These are phyloP conservation scores for Pseudochromis fuscus DNA, from an alignment of 2,797 vertebrate species.

Conservation along the genomic window DNA sequence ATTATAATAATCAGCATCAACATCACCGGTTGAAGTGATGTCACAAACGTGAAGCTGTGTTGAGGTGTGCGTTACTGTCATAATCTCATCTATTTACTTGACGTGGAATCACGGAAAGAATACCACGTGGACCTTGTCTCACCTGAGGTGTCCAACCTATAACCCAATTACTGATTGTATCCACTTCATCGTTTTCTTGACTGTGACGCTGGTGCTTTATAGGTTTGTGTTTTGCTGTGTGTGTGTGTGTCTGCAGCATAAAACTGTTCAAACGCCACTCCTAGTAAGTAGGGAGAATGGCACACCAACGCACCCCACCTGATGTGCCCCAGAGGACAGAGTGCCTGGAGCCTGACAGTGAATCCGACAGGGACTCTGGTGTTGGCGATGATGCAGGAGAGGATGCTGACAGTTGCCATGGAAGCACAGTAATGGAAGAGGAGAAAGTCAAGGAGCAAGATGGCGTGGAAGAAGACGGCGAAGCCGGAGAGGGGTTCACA, in stretches of 20 bases:
- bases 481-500: slow-evolving; percentile 83
- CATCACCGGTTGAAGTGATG: slow-evolving; percentile 28
- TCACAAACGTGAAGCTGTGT: slow-evolving; percentile 32
- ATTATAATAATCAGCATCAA: background rate
- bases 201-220: background rate
- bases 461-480: slow-evolving; percentile 47
- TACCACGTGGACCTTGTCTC: background rate
- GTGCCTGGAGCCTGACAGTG: slow-evolving; percentile 81
- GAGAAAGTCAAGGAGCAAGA: slow-evolving; percentile 44
- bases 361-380: slow-evolving; percentile 91
- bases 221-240: slow-evolving; percentile 4
- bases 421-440: slow-evolving; percentile 47
- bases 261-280: slow-evolving; percentile 74
- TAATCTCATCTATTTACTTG: slow-evolving; percentile 1
- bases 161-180: background rate
- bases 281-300: slow-evolving; percentile 82
- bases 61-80: slow-evolving; percentile 23
- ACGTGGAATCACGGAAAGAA: background rate
- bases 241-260: slow-evolving; percentile 68
- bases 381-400: slow-evolving; percentile 89
- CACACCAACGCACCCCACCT: slow-evolving; percentile 66
- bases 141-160: background rate
- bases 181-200: background rate
- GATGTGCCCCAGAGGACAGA: slow-evolving; percentile 83
- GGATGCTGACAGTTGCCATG: slow-evolving; percentile 72